Evolutionary conservation across 2,888 invertebrate genomes (phyloP), one percentile per base, ranked within the genome.

Genomic region (Diaperis boleti): DNA sequence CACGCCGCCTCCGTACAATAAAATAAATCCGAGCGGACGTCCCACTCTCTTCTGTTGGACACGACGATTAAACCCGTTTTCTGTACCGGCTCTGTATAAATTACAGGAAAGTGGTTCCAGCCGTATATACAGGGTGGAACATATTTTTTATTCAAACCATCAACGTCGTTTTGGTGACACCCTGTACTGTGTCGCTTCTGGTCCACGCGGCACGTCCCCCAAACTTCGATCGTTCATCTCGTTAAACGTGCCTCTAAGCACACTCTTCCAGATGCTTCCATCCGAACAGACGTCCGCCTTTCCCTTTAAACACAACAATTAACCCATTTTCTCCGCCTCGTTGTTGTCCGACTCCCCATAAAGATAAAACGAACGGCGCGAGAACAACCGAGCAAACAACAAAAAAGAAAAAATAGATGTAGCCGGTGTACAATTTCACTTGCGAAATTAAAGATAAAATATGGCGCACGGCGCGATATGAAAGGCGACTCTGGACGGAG

Each of bases 281-380:
- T n/a, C n/a, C n/a, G n/a, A n/a, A n/a, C n/a, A n/a, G n/a, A n/a
- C n/a, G n/a, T n/a, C n/a, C n/a, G n/a, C n/a, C n/a, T n/a, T n/a
- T n/a, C n/a, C n/a, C n/a, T n/a, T n/a, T n/a, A n/a, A n/a, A n/a
- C n/a, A n/a, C n/a, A n/a, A n/a, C n/a, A 33, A 33, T 33, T 10
- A 33, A 33, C n/a, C n/a, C 33, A 11, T 26, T n/a, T 26, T 26
- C 26, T 26, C 26, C 6, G 26, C 33, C 7, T 22, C n/a, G 31
- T n/a, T 31, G 33, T 13, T 33, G 33, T 33, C 11, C 13, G n/a
- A n/a, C n/a, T n/a, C 11, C 5, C n/a, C 33, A 33, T 33, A 33
- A 33, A 33, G 33, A 33, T 33, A 33, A 33, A 33, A 33, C 33
- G n/a, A 33, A 33, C 33, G 33, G 11, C 33, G 33, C 5, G 11